Evolutionary conservation across 2,888 invertebrate species (phyloP), one percentile per base, ranked within the genome.

Genomic region (Lasius platythorax): DNA sequence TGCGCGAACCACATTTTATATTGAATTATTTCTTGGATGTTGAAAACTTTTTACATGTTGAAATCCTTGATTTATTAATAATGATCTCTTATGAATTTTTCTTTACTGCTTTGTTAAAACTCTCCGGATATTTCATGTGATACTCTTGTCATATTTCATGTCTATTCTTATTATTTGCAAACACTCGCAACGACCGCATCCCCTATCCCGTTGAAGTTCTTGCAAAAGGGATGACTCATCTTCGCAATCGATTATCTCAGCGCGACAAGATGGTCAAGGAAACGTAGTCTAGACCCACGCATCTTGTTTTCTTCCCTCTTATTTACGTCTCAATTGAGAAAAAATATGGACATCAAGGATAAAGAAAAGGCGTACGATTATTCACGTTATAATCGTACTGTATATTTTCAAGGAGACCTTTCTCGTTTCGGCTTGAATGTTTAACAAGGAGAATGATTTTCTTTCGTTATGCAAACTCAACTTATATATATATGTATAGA

Each of bases 141-240:
- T 76, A 72, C 15, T 63, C 70, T 82, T 56, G 46, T 82, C 83
- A 58, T 67, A n/a, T 64, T 43, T 50, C 40, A 37, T 63, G 46
- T 76, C 72, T 63, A 56, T 67, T 83, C 46, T 83, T 61, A 40
- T 78, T 50, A 37, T 75, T 9, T 33, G n/a, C 56, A 53, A 46
- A 81, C 74, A 85, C 86, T 83, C 86, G 84, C 72, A 1, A 46
- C 46, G 30, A 76, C 50, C 56, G 81, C 87, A 88, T 87, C 81
- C 85, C 89, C 89, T 85, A 79, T 12, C 33, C 18, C 75, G 67
- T 75, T 87, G 85, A 89, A 90, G 91, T 92, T 92, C 90, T 83
- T 88, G 79, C 66, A 86, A 84, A 84, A 87, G 86, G 84, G 88
- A 90, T 93, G 92, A 93, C 90, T 93, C 92, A 93, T 92, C 92